phyloP scores from a whole-genome alignment of 2,797 vertebrate species.

The Ara ararauna region DNA sequence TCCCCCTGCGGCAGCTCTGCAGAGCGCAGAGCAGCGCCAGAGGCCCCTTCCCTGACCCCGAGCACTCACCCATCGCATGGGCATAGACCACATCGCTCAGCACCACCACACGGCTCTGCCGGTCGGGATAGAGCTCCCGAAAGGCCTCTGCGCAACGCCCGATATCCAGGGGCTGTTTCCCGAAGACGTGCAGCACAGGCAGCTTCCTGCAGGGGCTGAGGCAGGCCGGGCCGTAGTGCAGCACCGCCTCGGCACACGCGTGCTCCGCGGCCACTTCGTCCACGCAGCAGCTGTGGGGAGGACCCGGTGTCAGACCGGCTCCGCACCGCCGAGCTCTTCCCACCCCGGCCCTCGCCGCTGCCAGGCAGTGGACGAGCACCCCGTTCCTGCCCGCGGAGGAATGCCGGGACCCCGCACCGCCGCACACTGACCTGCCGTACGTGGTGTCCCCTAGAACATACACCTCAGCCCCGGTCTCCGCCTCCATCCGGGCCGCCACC shows the following conservation, averaged over 20 bases:
- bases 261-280: slow-evolving; percentile 94
- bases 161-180: slow-evolving; percentile 78
- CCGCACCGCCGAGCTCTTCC: neutral
- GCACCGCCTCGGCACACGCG: slow-evolving; percentile 80
- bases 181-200: slow-evolving; percentile 87
- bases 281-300: slow-evolving; percentile 89
- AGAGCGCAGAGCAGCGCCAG: neutral
- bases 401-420: accelerated
- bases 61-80: slow-evolving; percentile 75
- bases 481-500: slow-evolving; percentile 84
- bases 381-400: neutral
- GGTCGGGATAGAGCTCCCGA: slow-evolving; percentile 80
- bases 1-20: neutral
- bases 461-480: slow-evolving; percentile 75
- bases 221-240: slow-evolving; percentile 93
- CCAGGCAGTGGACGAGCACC: neutral
- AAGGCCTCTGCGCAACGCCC: slow-evolving; percentile 82
- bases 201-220: slow-evolving; percentile 88
- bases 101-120: slow-evolving; percentile 79
- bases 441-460: slow-evolving; percentile 93
- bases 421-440: slow-evolving; percentile 88
- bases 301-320: neutral
- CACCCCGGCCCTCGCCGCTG: neutral
- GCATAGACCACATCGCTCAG: slow-evolving; percentile 89
- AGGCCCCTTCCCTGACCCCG: accelerated